These are phyloP conservation scores for Coecobrya sp. DNA, from an alignment of 2,888 invertebrate species.

Conservation along the genomic window DNA sequence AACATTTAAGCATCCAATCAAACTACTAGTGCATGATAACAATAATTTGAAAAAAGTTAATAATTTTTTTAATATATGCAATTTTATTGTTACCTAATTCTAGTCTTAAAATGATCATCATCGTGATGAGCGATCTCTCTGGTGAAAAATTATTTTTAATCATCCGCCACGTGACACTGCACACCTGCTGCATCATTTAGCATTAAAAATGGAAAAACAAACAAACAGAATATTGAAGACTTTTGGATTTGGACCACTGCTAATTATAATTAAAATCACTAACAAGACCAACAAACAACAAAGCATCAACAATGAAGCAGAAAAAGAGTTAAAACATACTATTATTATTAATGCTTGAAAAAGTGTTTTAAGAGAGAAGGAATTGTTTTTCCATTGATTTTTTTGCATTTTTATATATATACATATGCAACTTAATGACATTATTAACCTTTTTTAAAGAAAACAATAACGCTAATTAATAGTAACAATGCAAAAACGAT, in stretches of 20 bases:
- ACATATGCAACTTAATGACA: neutral
- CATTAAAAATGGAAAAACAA: neutral
- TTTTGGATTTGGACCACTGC: neutral
- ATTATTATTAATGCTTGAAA: neutral
- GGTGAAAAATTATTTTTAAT: neutral
- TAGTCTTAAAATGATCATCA: slow-evolving; percentile 66
- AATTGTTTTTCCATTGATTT: neutral
- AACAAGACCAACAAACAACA: slow-evolving; percentile 7
- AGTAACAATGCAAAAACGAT: neutral
- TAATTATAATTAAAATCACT: neutral
- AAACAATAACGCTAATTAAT: neutral
- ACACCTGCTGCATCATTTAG: slow-evolving; percentile 3
- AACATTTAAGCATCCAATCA: slow-evolving; percentile 5
- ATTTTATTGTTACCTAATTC: slow-evolving; percentile 68
- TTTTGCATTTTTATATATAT: neutral
- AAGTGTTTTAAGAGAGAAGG: neutral
- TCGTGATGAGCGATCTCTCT: slow-evolving; percentile 49
- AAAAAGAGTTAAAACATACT: neutral
- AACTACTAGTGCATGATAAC: neutral
- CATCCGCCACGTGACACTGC: neutral
- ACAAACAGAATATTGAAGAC: neutral
- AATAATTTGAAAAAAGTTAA: slow-evolving; percentile 5
- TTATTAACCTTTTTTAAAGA: neutral
- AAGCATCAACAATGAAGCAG: slow-evolving; percentile 16
- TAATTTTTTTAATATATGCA: neutral